phyloP scores from a whole-genome alignment of 2,888 invertebrate species.

The Sarcophaga subvicina region DNA sequence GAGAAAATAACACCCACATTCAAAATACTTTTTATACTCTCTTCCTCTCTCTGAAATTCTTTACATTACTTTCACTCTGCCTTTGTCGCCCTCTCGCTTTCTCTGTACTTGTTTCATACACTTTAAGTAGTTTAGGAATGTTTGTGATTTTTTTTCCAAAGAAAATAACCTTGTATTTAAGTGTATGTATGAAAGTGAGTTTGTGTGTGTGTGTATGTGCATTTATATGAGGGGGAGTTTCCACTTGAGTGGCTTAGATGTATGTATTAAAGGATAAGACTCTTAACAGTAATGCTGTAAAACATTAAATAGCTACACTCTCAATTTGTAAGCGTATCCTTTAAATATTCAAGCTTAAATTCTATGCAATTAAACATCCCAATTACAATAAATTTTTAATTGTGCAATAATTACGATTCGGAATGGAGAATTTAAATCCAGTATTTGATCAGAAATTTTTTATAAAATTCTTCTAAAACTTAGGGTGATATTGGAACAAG shows the following conservation, averaged over 20 bases:
- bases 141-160: background rate
- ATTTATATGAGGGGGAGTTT: conserved; percentile 4
- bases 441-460: too few relatives aligned
- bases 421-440: too few relatives aligned
- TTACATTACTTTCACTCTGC: background rate
- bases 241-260: conserved; percentile 25
- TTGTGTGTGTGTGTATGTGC: background rate
- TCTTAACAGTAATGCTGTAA: background rate
- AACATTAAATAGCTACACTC: conserved; percentile 33
- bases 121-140: background rate
- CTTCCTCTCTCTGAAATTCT: background rate
- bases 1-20: background rate
- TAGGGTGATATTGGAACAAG: too few relatives aligned
- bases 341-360: background rate
- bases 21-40: background rate
- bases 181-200: background rate
- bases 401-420: too few relatives aligned
- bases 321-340: conserved; percentile 42
- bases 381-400: too few relatives aligned
- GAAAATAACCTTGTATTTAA: background rate
- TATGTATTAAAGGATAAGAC: conserved; percentile 36
- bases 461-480: too few relatives aligned
- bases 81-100: too few relatives aligned
- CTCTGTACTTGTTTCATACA: background rate
- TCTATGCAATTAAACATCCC: too few relatives aligned